phyloP scores from a whole-genome alignment of 1,140 invertebrate species.

The Leptopilina boulardi region DNA sequence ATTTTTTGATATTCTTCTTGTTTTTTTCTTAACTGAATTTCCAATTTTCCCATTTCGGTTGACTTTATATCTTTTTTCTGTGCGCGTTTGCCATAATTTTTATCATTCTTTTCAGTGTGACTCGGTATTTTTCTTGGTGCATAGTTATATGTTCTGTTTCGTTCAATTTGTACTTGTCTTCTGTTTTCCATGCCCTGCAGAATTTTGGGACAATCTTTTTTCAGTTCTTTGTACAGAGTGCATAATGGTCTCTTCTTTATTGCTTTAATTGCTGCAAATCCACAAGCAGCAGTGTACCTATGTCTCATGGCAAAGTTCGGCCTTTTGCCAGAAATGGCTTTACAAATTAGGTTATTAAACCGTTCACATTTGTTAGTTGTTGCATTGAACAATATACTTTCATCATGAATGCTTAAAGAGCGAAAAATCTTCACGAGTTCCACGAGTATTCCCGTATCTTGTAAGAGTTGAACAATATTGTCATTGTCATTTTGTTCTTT shows the following conservation, averaged over 20 bases:
- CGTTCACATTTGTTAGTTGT: constrained; percentile 70
- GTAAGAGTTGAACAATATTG: constrained; percentile 49
- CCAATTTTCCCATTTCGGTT: not conserved
- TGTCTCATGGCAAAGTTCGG: no score
- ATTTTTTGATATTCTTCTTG: constrained; percentile 35
- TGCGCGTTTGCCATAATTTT: constrained; percentile 52
- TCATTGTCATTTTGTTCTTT: not conserved
- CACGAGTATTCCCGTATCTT: constrained; percentile 43
- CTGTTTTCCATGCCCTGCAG: constrained; percentile 37
- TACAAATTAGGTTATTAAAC: constrained; percentile 64
- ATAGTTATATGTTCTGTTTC: constrained; percentile 21
- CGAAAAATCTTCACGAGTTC: not conserved
- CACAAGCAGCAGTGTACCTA: no score
- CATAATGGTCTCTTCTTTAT: constrained; percentile 42
- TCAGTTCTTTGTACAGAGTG: constrained; percentile 46
- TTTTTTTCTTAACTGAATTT: constrained; percentile 31
- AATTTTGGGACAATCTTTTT: constrained; percentile 36
- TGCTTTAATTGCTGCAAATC: no score
- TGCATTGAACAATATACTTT: constrained; percentile 61
- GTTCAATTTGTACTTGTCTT: constrained; percentile 36
- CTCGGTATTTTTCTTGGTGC: not conserved
- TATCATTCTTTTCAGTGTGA: constrained; percentile 37
- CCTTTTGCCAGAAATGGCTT: constrained; percentile 67
- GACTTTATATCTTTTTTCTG: constrained; percentile 43
- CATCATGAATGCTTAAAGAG: constrained; percentile 41